phyloP scores from a whole-genome alignment of 2,888 invertebrate species.

The Sympetrum striolatum region DNA sequence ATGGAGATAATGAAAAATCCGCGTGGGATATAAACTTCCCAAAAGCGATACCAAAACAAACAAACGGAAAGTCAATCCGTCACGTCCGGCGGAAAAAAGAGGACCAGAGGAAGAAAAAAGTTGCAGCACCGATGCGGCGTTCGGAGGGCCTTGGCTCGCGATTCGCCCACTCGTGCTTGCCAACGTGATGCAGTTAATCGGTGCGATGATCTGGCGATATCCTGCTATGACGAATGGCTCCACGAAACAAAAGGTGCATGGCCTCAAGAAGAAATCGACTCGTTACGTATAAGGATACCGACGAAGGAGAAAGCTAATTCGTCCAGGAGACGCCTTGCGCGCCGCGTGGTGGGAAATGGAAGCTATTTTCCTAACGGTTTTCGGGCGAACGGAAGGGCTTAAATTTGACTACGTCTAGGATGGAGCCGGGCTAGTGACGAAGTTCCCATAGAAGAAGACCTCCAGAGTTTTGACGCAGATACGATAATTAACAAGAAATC shows the following conservation, averaged over 20 bases:
- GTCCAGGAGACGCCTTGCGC: neutral
- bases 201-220: slow-evolving; percentile 5
- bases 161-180: neutral
- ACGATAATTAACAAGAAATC: too few relatives aligned
- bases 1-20: neutral
- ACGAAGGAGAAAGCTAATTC: neutral
- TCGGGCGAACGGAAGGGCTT: too few relatives aligned
- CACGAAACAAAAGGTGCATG: neutral
- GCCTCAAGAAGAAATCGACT: neutral
- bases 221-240: neutral
- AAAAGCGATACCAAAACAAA: slow-evolving; percentile 27
- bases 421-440: too few relatives aligned
- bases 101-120: neutral
- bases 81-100: neutral
- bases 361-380: too few relatives aligned
- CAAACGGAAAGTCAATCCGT: neutral
- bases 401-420: too few relatives aligned
- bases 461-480: too few relatives aligned
- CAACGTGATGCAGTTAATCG: neutral
- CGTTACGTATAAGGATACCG: neutral
- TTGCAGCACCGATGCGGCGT: neutral
- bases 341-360: too few relatives aligned
- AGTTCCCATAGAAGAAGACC: too few relatives aligned
- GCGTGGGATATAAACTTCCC: neutral
- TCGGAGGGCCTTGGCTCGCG: neutral